Conservation (phyloP, 1,140 invertebrate genomes). For the Macrosteles quadrilineatus region DNA sequence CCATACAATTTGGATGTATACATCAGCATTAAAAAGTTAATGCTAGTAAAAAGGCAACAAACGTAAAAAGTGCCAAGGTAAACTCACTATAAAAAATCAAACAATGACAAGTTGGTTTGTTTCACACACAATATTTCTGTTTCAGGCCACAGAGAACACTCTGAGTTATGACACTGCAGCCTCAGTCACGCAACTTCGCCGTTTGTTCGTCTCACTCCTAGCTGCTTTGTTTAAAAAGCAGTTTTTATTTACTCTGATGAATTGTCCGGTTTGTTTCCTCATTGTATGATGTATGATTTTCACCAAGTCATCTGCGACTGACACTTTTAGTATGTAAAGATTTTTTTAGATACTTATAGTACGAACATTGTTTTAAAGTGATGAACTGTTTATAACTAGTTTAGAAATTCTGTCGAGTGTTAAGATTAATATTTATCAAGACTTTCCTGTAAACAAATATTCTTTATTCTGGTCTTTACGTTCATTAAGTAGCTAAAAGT, state of each 20-base stretch:
- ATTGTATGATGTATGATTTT: not conserved
- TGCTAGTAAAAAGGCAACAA: no score
- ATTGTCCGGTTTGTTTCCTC: not conserved
- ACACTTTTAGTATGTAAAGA: not conserved
- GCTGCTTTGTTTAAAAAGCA: slow-evolving; percentile 11
- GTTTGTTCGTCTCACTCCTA: not conserved
- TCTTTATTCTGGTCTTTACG: no score
- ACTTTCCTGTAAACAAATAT: no score
- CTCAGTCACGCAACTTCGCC: not conserved
- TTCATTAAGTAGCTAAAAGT: no score
- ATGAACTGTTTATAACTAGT: not conserved
- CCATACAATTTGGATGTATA: no score
- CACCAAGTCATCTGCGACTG: not conserved
- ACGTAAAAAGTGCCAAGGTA: no score
- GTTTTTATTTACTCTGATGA: not conserved
- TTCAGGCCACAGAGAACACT: slow-evolving; percentile 3
- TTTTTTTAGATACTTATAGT: not conserved
- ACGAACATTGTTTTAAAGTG: not conserved
- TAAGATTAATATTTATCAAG: no score
- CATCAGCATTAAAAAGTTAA: no score
- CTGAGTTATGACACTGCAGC: slow-evolving; percentile 16
- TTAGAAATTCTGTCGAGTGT: not conserved
- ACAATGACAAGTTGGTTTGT: no score
- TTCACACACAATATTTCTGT: not conserved
- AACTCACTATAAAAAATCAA: no score